Conservation (phyloP, 2,113 vertebrate species). For the Cercopithecus mona region DNA sequence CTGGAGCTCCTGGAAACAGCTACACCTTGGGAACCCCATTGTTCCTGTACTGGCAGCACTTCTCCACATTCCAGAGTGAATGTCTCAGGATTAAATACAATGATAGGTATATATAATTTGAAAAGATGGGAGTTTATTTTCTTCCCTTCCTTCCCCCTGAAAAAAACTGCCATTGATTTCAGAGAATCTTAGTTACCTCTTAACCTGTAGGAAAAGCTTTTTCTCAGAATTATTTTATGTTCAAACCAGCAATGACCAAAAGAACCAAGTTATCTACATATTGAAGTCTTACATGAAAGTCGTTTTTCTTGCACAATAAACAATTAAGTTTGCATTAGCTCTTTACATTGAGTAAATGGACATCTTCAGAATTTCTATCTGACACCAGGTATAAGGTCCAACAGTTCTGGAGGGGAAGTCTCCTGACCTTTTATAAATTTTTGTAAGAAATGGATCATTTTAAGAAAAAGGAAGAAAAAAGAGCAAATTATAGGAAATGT, state of each 20-base stretch:
- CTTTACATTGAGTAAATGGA: neutral
- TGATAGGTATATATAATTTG: neutral
- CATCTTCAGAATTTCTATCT: neutral
- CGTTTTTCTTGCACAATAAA: constrained; percentile 1
- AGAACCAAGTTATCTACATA: constrained; percentile 3
- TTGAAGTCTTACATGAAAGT: neutral
- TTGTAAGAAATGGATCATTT: constrained; percentile 46
- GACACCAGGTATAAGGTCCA: neutral
- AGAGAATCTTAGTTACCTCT: neutral
- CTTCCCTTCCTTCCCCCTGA: neutral
- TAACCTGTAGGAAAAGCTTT: neutral
- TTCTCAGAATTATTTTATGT: constrained; percentile 13
- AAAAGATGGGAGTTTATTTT: neutral
- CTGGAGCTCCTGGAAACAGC: neutral
- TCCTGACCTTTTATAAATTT: constrained; percentile 49
- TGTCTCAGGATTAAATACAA: neutral
- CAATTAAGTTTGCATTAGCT: neutral
- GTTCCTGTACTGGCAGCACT: neutral
- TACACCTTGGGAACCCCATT: neutral
- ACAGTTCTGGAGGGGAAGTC: neutral
- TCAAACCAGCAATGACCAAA: constrained; percentile 12
- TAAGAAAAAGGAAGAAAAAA: neutral
- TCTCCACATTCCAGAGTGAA: neutral
- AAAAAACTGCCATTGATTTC: constrained; percentile 1
- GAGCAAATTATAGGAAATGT: constrained; percentile 63